Conservation (phyloP, 2,113 vertebrate genomes). For the Rhinoptilus africanus region DNA sequence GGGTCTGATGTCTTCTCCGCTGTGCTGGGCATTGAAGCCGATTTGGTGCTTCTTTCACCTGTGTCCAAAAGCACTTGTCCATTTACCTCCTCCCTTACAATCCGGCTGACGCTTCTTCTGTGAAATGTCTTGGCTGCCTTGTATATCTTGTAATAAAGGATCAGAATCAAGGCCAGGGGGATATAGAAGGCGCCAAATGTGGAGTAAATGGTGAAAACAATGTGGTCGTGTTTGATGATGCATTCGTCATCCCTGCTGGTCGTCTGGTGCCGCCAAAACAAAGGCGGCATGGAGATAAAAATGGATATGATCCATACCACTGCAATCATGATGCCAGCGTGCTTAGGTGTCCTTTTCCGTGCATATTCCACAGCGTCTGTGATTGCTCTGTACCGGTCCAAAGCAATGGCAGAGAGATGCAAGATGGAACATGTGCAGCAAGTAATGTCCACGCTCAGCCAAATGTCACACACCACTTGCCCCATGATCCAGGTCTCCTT, state of each 20-base stretch:
- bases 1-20: conserved; percentile 90
- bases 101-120: conserved; percentile 85
- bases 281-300: conserved; percentile 91
- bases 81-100: conserved; percentile 85
- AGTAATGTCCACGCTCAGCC: conserved; percentile 92
- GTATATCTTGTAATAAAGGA: conserved; percentile 99
- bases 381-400: conserved; percentile 94
- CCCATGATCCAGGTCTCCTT: conserved; percentile 95
- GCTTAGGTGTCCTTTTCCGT: conserved; percentile 87
- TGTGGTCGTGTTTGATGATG: conserved; percentile 92
- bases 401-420: conserved; percentile 92
- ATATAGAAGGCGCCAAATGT: conserved; percentile 98
- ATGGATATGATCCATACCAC: conserved; percentile 93
- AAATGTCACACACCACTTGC: conserved; percentile 89
- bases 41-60: conserved; percentile 79
- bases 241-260: conserved; percentile 84
- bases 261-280: conserved; percentile 90
- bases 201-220: conserved; percentile 90
- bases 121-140: conserved; percentile 92
- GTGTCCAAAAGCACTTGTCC: conserved; percentile 85
- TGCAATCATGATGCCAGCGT: conserved; percentile 89
- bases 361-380: conserved; percentile 95
- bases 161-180: conserved; percentile 90
- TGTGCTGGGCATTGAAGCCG: conserved; percentile 76
- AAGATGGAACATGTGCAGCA: conserved; percentile 98